These are phyloP conservation scores for Barnardius zonarius DNA, from an alignment of 2,113 vertebrate genomes.

Conservation along the genomic window DNA sequence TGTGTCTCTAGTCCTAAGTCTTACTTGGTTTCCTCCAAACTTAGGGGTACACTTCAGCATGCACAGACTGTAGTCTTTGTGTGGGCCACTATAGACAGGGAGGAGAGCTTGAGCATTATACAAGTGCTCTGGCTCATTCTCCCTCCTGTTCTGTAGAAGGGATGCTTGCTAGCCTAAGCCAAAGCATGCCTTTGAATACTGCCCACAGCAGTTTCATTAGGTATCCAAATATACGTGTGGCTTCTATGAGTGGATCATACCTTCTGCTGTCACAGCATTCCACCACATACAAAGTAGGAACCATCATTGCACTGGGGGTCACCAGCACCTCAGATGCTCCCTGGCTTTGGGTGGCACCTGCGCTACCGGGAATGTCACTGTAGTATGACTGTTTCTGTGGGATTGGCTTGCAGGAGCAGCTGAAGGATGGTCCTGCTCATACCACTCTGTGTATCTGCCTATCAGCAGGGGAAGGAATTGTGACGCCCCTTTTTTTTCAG, in stretches of 20 bases:
- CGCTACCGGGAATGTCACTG: fast-evolving
- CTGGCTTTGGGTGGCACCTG: background rate
- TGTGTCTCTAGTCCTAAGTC: background rate
- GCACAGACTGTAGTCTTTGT: fast-evolving
- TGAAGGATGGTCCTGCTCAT: background rate
- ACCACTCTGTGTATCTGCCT: background rate
- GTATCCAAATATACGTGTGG: fast-evolving
- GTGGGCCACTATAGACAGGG: background rate
- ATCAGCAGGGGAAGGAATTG: background rate
- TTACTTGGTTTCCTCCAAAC: background rate
- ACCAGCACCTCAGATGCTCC: background rate
- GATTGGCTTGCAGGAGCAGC: background rate
- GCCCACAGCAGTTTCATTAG: background rate
- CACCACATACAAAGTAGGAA: background rate
- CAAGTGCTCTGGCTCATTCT: background rate
- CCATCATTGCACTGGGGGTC: background rate
- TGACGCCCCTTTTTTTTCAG: background rate
- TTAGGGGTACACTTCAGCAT: background rate
- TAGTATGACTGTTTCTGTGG: fast-evolving
- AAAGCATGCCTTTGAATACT: fast-evolving
- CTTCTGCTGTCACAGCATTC: background rate
- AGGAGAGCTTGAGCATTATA: background rate
- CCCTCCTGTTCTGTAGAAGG: background rate
- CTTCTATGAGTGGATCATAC: background rate
- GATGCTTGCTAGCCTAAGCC: background rate